Conservation (phyloP, 2,888 invertebrate genomes). For the Ormyrus nitidulus region DNA sequence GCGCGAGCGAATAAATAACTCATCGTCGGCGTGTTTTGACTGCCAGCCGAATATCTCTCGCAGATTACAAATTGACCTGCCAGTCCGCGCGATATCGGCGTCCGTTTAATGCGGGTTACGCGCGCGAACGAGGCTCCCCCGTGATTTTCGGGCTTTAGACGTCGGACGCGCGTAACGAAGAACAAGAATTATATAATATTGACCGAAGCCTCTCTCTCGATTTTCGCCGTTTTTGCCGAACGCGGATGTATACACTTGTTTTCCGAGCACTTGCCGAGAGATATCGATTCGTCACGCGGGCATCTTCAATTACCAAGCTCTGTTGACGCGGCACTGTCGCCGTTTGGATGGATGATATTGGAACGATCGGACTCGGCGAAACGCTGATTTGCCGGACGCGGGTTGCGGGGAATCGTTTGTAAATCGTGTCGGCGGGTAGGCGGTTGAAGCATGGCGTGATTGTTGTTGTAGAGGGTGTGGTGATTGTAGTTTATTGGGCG, state of each 20-base stretch:
- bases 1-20: neutral
- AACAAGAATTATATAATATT: too few relatives aligned
- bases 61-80: conserved; percentile 53
- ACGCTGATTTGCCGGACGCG: neutral
- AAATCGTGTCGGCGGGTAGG: too few relatives aligned
- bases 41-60: neutral
- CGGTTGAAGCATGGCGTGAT: too few relatives aligned
- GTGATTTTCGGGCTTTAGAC: conserved; percentile 33
- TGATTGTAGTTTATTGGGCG: too few relatives aligned
- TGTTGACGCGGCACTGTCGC: conserved; percentile 6
- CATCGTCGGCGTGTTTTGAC: neutral
- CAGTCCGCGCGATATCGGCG: conserved; percentile 44
- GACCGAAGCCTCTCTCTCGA: too few relatives aligned
- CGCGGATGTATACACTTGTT: neutral
- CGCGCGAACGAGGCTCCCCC: neutral
- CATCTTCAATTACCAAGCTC: conserved; percentile 19
- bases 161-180: too few relatives aligned
- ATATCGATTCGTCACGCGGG: conserved; percentile 29
- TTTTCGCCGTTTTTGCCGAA: too few relatives aligned
- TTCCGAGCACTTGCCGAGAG: conserved; percentile 21
- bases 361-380: conserved; percentile 2
- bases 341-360: neutral
- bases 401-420: neutral
- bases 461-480: too few relatives aligned
- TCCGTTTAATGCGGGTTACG: conserved; percentile 42